These are phyloP conservation scores for Drosophila simulans DNA, from an alignment of 1,140 invertebrate genomes.

Conservation along the genomic window DNA sequence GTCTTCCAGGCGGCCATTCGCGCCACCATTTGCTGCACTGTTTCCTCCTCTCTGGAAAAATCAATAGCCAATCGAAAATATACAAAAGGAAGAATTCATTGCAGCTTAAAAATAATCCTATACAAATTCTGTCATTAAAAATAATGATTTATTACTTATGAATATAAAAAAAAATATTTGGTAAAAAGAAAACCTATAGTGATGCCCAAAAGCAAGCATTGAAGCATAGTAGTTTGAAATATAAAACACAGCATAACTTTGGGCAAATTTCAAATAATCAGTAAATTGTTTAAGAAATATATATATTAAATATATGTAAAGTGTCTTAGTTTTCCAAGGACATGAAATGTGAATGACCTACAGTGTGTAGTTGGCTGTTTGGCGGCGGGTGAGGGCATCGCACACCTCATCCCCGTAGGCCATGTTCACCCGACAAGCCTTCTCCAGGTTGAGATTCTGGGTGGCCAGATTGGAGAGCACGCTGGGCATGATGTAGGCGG, in stretches of 20 bases:
- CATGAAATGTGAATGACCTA: slow-evolving; percentile 37
- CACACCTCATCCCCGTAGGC: slow-evolving; percentile 89
- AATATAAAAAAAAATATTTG: too few species aligned
- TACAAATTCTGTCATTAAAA: too few species aligned
- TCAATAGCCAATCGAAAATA: background rate
- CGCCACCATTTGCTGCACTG: slow-evolving; percentile 91
- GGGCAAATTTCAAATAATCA: too few species aligned
- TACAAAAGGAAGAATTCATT: background rate
- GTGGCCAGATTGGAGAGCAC: slow-evolving; percentile 91
- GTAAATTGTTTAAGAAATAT: background rate
- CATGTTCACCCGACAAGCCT: slow-evolving; percentile 93
- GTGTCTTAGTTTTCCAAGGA: too few species aligned
- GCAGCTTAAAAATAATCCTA: too few species aligned
- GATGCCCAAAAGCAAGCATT: background rate
- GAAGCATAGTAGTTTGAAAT: background rate
- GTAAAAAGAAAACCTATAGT: background rate
- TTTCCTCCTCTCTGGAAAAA: slow-evolving; percentile 87
- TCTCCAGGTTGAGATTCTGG: slow-evolving; percentile 93
- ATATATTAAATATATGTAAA: background rate
- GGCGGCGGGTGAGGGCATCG: slow-evolving; percentile 88
- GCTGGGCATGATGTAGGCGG: slow-evolving; percentile 92
- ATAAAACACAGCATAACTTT: background rate
- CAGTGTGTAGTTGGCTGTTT: slow-evolving; percentile 89
- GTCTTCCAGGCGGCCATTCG: slow-evolving; percentile 93
- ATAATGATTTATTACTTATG: too few species aligned